Evolutionary conservation across 2,797 vertebrate genomes (phyloP), one percentile per base, ranked within the genome.

Genomic region (Nyctalus aviator): DNA sequence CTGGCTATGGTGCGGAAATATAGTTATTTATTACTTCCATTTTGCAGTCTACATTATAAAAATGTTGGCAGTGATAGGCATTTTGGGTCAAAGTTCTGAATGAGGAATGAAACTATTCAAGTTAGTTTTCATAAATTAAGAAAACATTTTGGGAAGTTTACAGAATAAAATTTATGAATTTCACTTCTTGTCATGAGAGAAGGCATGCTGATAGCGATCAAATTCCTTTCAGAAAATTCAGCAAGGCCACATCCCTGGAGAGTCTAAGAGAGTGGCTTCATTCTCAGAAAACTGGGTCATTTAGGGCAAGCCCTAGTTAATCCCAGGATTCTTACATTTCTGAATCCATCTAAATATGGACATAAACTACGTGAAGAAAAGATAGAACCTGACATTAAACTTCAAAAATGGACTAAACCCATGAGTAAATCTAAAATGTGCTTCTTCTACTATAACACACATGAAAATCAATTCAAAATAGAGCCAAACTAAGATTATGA

Each of bases 381-480:
- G 10, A 53, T 32, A 76, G 57, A 93, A 86, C 25, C 81, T 55
- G 27, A 81, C 25, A 72, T 0, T 90, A 37, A 85, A 77, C 64
- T 46, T 23, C 35, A 73, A 64, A 94, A 88, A 46, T 81, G 23
- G 73, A 37, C 73, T 82, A 21, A 93, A 23, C 15, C 55, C 57
- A 62, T 17, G 90, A 75, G 10, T 77, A 85, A 68, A 30, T 30
- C 13, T 66, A 93, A n/a, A 89, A 87, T 93, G 2, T 75, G 35
- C 9, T 84, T 83, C 35, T 86, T 84, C 92, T 73, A 62, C 10
- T 57, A 15, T 57, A 83, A 37, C 18, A 46, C n/a, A 75, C 88
- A 86, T 30, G 66, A 84, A 87, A 95, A 89, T 30, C 8, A 64
- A 46, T 91, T 95, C 3, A 90, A 86, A 75, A 69, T 48, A 89